phyloP scores from a whole-genome alignment of 2,113 vertebrate species.

The Sus scrofa region T2T-Sscrofa CM000819.6:75571001-75571500 shows the following conservation, averaged over 20 bases:
- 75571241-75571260: neutral
- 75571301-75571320: neutral
- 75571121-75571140: neutral
- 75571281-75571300: constrained; percentile 5
- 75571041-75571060: neutral
- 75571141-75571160: neutral
- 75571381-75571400: neutral
- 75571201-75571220: neutral
- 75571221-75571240: constrained; percentile 1
- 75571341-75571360: neutral
- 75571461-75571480: too few species aligned
- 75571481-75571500: too few species aligned
- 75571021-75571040: neutral
- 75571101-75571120: neutral
- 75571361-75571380: neutral
- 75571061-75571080: neutral
- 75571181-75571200: constrained; percentile 25
- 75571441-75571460: too few species aligned
- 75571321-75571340: neutral
- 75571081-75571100: neutral
- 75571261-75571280: neutral
- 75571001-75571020: neutral
- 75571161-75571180: neutral
- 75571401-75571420: neutral
- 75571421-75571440: neutral